A percentile compares a stretch with the other conserved stretches of the same genome.
Evolutionary conservation across 2,113 vertebrate species (phyloP).

Genomic region (Nyctereutes procyonoides): DNA sequence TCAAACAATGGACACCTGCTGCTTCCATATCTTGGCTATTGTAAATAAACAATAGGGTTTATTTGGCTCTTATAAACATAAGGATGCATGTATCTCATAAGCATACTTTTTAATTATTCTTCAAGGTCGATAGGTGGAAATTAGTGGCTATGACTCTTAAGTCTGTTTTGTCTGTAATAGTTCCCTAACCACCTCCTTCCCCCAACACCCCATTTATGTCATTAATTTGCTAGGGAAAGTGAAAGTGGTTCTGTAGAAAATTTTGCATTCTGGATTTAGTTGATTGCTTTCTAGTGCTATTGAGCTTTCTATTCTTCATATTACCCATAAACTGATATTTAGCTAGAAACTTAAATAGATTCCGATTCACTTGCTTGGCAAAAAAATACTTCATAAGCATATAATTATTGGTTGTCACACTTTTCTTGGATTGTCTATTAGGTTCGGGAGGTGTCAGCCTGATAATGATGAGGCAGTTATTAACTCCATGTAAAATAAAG

Average conservation of each 20-base stretch:
- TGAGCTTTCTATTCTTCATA: background rate
- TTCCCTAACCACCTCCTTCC: background rate
- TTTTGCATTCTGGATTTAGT: background rate
- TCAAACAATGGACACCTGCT: background rate
- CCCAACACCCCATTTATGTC: background rate
- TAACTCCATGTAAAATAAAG: background rate
- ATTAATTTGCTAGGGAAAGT: background rate
- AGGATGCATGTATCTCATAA: background rate
- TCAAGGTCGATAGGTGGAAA: background rate
- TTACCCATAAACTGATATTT: background rate
- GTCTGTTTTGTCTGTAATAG: background rate
- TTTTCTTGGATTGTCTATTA: background rate
- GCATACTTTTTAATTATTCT: background rate
- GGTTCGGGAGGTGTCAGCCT: background rate
- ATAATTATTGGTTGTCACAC: background rate
- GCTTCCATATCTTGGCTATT: background rate
- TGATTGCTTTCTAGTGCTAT: background rate
- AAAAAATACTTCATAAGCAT: background rate
- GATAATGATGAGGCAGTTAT: background rate
- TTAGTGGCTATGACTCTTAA: background rate
- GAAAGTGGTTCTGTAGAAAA: background rate
- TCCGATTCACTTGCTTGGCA: background rate
- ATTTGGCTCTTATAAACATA: background rate
- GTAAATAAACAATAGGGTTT: background rate
- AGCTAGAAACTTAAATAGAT: background rate